phyloP scores from a whole-genome alignment of 2,797 vertebrate species.

The Eurystomus glaucurus region DNA sequence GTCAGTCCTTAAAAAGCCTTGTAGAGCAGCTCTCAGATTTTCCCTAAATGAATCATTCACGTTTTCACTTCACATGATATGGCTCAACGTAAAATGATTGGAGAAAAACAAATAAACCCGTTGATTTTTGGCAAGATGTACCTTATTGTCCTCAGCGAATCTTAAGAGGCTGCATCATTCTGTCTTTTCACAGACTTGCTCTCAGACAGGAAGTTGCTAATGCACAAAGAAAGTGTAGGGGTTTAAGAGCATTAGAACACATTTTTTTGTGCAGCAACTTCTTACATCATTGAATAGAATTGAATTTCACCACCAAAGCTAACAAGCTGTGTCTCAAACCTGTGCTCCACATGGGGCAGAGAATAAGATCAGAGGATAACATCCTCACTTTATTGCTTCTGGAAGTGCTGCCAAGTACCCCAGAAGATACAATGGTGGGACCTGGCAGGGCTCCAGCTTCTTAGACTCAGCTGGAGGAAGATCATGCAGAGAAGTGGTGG shows the following conservation, averaged over 20 bases:
- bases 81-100: not conserved
- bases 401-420: not conserved
- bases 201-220: not conserved
- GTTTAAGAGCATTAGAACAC: not conserved
- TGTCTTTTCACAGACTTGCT: not conserved
- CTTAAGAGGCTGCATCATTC: not conserved
- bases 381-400: not conserved
- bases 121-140: not conserved
- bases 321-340: not conserved
- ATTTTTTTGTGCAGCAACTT: not conserved
- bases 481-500: not conserved
- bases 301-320: not conserved
- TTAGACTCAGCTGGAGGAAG: not conserved
- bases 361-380: not conserved
- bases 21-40: not conserved
- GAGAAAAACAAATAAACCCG: not conserved
- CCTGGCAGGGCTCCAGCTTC: not conserved
- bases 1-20: not conserved
- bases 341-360: rapidly evolving
- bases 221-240: not conserved
- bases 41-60: not conserved
- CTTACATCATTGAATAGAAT: not conserved
- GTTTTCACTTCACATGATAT: rapidly evolving
- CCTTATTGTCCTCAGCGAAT: not conserved
- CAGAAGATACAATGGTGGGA: not conserved